Evolutionary conservation across 2,113 vertebrate species (phyloP).

Genomic region (Uropsilus gracilis): DNA sequence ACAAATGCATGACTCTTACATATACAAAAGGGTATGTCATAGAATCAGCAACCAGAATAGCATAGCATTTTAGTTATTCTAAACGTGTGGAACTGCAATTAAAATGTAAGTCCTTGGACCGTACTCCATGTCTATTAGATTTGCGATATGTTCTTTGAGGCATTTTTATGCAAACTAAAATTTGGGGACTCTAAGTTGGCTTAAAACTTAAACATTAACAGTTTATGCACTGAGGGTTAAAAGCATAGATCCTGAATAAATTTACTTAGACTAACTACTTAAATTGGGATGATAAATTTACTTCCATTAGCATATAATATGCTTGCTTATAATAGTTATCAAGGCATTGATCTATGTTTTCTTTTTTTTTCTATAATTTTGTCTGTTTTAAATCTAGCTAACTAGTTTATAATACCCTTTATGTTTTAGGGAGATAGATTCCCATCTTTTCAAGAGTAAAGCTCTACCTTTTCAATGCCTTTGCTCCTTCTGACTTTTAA

Average conservation of each 20-base stretch:
- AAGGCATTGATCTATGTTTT: neutral
- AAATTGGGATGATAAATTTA: neutral
- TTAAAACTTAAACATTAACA: neutral
- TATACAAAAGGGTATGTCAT: neutral
- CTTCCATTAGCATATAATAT: neutral
- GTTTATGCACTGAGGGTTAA: neutral
- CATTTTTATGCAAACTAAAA: neutral
- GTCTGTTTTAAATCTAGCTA: too few relatives aligned
- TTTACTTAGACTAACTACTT: neutral
- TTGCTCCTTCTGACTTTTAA: neutral
- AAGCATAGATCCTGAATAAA: neutral
- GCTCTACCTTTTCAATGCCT: neutral
- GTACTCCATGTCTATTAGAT: neutral
- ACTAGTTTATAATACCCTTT: too few relatives aligned
- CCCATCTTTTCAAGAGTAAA: neutral
- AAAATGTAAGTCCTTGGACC: neutral
- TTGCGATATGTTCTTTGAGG: neutral
- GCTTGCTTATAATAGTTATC: neutral
- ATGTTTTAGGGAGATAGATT: too few relatives aligned
- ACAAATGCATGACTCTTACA: neutral
- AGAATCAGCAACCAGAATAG: neutral
- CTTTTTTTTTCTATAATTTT: too few relatives aligned
- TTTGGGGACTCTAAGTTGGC: neutral
- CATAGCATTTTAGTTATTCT: neutral
- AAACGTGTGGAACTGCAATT: neutral